Conservation (phyloP, 2,113 vertebrate species). For the Tychaedon coryphoeus region DNA sequence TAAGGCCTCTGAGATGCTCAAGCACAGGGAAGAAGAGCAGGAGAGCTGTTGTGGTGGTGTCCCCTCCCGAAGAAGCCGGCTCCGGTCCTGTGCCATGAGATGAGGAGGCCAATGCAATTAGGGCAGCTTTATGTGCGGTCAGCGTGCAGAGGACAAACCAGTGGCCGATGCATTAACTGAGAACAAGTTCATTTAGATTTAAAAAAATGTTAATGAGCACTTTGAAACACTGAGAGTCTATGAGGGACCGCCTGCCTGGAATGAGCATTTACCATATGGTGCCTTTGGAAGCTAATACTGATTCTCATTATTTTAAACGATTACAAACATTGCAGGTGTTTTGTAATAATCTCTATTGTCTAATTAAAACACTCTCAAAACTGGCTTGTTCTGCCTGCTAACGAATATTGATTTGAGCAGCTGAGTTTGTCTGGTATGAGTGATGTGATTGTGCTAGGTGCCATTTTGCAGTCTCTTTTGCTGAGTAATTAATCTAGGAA, state of each 20-base stretch:
- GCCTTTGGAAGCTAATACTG: conserved; percentile 77
- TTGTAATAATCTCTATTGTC: conserved; percentile 80
- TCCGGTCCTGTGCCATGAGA: not conserved
- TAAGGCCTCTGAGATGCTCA: not conserved
- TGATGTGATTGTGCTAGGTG: conserved; percentile 14
- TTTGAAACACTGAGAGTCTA: conserved; percentile 61
- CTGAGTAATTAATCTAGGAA: conserved; percentile 1
- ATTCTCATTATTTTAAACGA: conserved; percentile 81
- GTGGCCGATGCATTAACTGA: conserved; percentile 41
- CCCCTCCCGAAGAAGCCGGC: not conserved
- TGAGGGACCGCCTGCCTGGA: conserved; percentile 65
- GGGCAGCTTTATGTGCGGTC: not conserved
- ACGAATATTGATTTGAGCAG: conserved; percentile 73
- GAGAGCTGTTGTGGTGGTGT: not conserved
- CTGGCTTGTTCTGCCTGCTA: conserved; percentile 59
- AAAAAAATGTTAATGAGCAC: conserved; percentile 68
- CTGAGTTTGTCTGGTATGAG: conserved; percentile 41
- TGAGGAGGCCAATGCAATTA: not conserved
- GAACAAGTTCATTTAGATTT: conserved; percentile 64
- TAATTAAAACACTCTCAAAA: conserved; percentile 74
- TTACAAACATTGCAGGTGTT: conserved; percentile 79
- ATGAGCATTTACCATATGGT: conserved; percentile 78
- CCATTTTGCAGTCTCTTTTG: not conserved
- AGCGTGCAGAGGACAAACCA: conserved; percentile 22
- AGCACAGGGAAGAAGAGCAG: not conserved